Percentiles rank a stretch among this genome's conserved stretches.
phyloP scores from a whole-genome alignment of 1,140 invertebrate species.

The Periplaneta americana region DNA sequence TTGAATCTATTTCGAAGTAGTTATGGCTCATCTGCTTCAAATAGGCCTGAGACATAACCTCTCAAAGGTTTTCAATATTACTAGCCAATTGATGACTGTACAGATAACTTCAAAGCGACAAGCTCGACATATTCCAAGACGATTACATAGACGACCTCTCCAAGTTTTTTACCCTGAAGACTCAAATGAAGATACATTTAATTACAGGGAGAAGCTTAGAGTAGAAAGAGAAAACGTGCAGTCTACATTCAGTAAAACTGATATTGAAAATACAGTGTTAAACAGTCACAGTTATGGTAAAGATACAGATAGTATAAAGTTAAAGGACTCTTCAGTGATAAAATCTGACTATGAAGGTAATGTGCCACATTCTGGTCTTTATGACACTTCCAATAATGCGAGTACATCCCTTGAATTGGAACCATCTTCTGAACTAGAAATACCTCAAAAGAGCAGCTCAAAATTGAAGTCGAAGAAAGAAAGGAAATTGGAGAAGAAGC shows the following conservation, averaged over 20 bases:
- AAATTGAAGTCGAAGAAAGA: neutral
- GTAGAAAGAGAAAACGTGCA: neutral
- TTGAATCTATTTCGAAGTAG: too few relatives aligned
- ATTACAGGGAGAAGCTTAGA: neutral
- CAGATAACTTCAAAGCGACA: neutral
- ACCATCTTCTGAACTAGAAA: neutral
- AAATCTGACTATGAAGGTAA: slow-evolving; percentile 15
- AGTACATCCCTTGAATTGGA: neutral
- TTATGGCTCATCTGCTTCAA: neutral
- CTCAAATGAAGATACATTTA: slow-evolving; percentile 24
- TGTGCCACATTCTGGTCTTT: neutral
- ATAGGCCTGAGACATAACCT: neutral
- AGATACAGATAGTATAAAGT: neutral
- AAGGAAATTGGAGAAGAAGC: neutral
- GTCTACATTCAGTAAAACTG: neutral
- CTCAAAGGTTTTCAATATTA: neutral
- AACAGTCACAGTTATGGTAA: neutral
- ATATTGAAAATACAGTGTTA: neutral
- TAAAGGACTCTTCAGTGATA: neutral
- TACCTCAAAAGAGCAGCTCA: neutral
- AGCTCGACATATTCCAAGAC: slow-evolving; percentile 22
- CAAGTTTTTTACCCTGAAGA: slow-evolving; percentile 32
- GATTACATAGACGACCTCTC: slow-evolving; percentile 22
- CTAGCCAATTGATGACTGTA: neutral
- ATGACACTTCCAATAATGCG: neutral